phyloP scores from a whole-genome alignment of 2,113 vertebrate species.

The Coreoperca whiteheadi region DNA sequence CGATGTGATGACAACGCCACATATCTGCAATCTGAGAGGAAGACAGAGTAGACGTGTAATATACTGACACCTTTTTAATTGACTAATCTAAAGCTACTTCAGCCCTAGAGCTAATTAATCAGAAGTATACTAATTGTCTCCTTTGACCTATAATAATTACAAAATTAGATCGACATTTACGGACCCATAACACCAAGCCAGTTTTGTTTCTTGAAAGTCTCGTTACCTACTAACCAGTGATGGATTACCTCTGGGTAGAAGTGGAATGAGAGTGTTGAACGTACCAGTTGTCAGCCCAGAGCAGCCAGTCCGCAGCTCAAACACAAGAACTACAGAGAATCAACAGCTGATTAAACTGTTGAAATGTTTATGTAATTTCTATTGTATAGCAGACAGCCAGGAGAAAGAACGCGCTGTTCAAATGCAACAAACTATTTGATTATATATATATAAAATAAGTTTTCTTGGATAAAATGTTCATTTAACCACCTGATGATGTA shows the following conservation, averaged over 20 bases:
- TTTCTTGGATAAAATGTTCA: no score
- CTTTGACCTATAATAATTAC: neutral
- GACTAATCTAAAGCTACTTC: no score
- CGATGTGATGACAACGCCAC: conserved; percentile 89
- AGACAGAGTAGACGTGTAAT: neutral
- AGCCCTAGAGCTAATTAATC: no score
- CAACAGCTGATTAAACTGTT: neutral
- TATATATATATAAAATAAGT: neutral
- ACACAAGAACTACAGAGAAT: neutral
- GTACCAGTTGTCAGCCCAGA: conserved; percentile 87
- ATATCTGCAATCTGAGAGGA: conserved; percentile 81
- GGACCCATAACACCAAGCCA: neutral
- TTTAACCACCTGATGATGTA: no score
- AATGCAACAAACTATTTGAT: neutral
- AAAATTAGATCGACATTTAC: neutral
- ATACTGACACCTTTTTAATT: no score
- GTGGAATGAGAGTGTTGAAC: conserved; percentile 85
- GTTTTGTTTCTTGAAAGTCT: neutral
- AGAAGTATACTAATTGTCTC: neutral
- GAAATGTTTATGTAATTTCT: neutral
- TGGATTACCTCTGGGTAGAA: conserved; percentile 80
- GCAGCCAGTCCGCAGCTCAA: neutral
- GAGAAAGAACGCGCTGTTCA: neutral
- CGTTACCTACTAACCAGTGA: neutral
- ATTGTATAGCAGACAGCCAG: neutral